Evolutionary conservation across 2,797 vertebrate genomes (phyloP), one percentile per base, ranked within the genome.

Genomic region (Lepilemur ruficaudatus): DNA sequence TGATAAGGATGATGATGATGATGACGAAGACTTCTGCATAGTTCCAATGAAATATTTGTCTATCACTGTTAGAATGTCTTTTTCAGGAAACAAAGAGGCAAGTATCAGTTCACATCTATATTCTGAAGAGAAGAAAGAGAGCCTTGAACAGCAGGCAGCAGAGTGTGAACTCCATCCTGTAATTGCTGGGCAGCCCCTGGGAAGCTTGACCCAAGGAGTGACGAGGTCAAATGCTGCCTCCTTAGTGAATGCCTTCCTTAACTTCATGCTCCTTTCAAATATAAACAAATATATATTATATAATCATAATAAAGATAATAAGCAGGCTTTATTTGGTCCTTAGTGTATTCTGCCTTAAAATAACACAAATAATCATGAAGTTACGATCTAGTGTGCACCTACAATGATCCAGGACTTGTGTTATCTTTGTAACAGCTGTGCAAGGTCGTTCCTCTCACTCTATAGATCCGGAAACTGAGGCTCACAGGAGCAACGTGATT

Each of bases 101-200:
- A 91, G 46, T 67, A 79, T 92, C 78, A 83, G 35, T 80, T 94
- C 46, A 86, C 23, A 85, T 72, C 94, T 91, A 94, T 78, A 79
- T 92, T 86, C 70, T 93, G 65, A 94, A 89, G 57, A 91, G 90
- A 96, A 96, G 81, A 75, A 73, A 95, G 46, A 92, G 52, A 90
- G 22, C 43, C 38, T 76, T 84, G 50, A 79, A 84, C 38, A 46
- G 7, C 20, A 88, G n/a, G 55, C 59, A 87, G 67, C 35, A 93
- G 41, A 84, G 30, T 69, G 46, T 70, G 38, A 90, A 90, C 52
- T 65, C 85, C 82, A 86, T 5, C 28, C 65, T 90, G 11, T 76
- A 92, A 92, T 89, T 78, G 28, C 90, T 65, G 13, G 22, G 76
- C 43, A 91, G 79, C 28, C 18, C 32, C 17, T 59, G n/a, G 15